A percentile compares a stretch with the other conserved stretches of the same genome.
phyloP scores from a whole-genome alignment of 2,888 invertebrate genomes.

The Conops quadrifasciatus region DNA sequence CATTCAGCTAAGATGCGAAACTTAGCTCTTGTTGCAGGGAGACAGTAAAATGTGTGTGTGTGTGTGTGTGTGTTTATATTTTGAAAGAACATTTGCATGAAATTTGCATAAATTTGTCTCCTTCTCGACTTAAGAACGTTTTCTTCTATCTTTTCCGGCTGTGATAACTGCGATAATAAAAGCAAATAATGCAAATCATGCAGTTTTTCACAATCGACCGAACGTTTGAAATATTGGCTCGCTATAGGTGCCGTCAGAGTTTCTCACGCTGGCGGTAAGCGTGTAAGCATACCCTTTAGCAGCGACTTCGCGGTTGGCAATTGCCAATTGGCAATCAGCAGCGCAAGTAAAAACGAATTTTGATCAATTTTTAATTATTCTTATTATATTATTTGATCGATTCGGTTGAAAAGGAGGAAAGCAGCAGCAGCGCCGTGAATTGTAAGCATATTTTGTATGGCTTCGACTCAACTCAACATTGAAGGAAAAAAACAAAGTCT shows the following conservation, averaged over 20 bases:
- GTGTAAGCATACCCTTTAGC: not conserved
- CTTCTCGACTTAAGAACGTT: not conserved
- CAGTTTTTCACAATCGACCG: constrained; percentile 33
- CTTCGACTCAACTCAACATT: too few species aligned
- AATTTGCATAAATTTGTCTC: constrained; percentile 42
- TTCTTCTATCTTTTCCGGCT: not conserved
- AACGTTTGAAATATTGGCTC: not conserved
- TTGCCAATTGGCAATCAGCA: constrained; percentile 12
- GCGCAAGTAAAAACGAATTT: constrained; percentile 35
- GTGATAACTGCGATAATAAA: not conserved
- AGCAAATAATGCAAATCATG: constrained; percentile 38
- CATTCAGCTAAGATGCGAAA: too few species aligned
- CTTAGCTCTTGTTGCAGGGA: not conserved
- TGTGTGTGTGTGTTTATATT: not conserved
- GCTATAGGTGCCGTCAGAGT: constrained; percentile 10
- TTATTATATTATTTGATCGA: too few species aligned
- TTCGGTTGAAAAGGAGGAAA: too few species aligned
- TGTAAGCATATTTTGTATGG: too few species aligned
- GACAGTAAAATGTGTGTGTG: not conserved
- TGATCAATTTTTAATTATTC: constrained; percentile 34
- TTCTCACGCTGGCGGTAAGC: constrained; percentile 37
- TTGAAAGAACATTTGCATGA: constrained; percentile 20
- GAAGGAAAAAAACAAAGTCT: too few species aligned
- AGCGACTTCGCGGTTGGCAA: not conserved
- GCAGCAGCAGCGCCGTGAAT: not conserved